phyloP scores from a whole-genome alignment of 2,888 invertebrate genomes.

The Cataglyphis cursor region DNA sequence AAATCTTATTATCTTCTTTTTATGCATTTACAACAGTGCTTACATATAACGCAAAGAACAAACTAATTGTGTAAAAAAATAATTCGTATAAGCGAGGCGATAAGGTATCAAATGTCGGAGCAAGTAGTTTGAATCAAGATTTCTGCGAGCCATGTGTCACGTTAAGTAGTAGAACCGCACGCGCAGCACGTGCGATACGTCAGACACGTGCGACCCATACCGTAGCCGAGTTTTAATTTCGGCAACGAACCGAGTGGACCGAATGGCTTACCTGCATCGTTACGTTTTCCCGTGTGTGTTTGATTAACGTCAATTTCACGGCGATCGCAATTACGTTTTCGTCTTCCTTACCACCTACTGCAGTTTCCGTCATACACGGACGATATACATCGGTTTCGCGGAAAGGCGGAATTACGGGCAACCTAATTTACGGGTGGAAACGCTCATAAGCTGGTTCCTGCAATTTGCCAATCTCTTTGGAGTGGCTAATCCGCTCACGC shows the following conservation, averaged over 20 bases:
- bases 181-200: conserved; percentile 23
- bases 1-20: neutral
- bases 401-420: conserved; percentile 37
- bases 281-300: conserved; percentile 40
- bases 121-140: conserved; percentile 26
- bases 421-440: conserved; percentile 51
- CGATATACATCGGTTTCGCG: conserved; percentile 18
- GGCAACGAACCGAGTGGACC: conserved; percentile 24
- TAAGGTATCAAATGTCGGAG: neutral
- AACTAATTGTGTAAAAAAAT: neutral
- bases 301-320: conserved; percentile 69
- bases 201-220: conserved; percentile 19
- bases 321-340: conserved; percentile 61
- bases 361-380: conserved; percentile 10
- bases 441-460: conserved; percentile 38
- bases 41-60: neutral
- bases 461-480: conserved; percentile 46
- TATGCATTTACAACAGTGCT: neutral
- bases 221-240: conserved; percentile 57
- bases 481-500: conserved; percentile 37
- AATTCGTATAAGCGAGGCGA: neutral
- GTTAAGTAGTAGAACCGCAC: conserved; percentile 40
- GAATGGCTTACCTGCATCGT: conserved; percentile 5
- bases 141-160: conserved; percentile 23
- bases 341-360: conserved; percentile 44